These are phyloP conservation scores for Cossypha niveicapilla DNA, from an alignment of 2,797 vertebrate genomes.

Conservation along the genomic window DNA sequence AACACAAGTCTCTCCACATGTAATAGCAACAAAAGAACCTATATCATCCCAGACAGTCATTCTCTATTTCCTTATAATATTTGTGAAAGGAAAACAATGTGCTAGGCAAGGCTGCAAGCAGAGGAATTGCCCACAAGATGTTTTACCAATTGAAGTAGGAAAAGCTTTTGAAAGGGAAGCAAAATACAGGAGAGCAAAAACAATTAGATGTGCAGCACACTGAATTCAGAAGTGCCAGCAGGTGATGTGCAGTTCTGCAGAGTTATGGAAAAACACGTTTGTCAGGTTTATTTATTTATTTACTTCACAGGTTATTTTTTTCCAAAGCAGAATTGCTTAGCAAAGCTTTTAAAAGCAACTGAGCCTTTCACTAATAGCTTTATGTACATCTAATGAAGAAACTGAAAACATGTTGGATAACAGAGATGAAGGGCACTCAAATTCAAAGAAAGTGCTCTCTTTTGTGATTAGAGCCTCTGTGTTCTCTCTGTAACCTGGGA, in stretches of 20 bases:
- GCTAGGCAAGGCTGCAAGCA: constrained; percentile 33
- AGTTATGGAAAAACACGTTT: not conserved
- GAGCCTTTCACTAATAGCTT: not conserved
- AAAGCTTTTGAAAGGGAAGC: constrained; percentile 32
- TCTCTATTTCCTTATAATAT: not conserved
- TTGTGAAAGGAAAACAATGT: constrained; percentile 22
- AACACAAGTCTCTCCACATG: not conserved
- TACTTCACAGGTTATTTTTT: not conserved
- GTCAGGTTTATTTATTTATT: constrained; percentile 52
- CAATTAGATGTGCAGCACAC: constrained; percentile 38
- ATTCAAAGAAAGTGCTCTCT: not conserved
- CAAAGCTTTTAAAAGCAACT: not conserved
- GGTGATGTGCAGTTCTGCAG: not conserved
- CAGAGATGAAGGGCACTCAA: not conserved
- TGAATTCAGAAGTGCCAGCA: constrained; percentile 45
- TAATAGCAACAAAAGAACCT: constrained; percentile 19
- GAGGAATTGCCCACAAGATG: constrained; percentile 37
- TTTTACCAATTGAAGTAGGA: constrained; percentile 42
- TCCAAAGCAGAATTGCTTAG: not conserved
- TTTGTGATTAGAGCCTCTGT: not conserved
- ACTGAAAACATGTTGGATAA: not conserved
- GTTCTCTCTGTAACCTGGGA: not conserved
- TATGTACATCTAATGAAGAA: not conserved
- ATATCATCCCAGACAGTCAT: not conserved
- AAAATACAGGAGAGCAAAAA: constrained; percentile 46